Base-by-base conservation (phyloP, 2,797 vertebrate genomes). In the Adrianichthys oophorus region DNA sequence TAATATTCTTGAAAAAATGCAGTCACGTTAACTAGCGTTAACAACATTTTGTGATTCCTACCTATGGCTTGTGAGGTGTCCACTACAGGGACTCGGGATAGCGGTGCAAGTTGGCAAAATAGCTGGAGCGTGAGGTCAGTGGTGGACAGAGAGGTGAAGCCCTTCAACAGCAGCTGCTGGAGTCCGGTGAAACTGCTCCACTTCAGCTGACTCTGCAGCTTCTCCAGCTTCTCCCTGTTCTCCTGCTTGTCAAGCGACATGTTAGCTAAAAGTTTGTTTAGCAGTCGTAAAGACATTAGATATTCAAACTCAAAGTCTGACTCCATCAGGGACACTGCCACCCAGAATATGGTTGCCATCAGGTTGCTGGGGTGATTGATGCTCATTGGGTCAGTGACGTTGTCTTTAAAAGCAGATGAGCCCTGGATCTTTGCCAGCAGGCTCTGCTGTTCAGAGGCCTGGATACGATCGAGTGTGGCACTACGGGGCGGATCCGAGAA, bases 271-370 rank as follows among this genome's bases (percentile, higher is more conserved):
- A 98, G 90, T 81, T 97, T 96, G 70, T 93, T 95, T 74, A 99
- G 73, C 47, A 99, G 88, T 45, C 94, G 86, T 65, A 99, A 68
- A 1, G 98, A 94, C 98, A 99, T 98, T 47, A 98, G 91, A 72
- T 98, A 99, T 80, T 99, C 98, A 74, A 99, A 99, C 83, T 99
- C 98, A 88, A 98, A 99, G 88, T 98, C 98, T 0, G 97, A 99
- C 87, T 99, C 97, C 96, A 99, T 98, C 78, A 99, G 90, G 3
- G 98, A 96, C 65, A 99, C 94, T 0, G 96, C 94, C 73, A 96
- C 96, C 97, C 97, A 99, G 81, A 99, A 99, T 78, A 98, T 92
- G 65, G 96, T 98, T 78, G 96, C 95, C 83, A 99, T 77, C 8
- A 99, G 90, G 87, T 96, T 97, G 78, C 93, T 91, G 14, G 98